Evolutionary conservation across 92 coral and sea anemone species (phyloP), one percentile per base, ranked within the genome.

Genomic region (Pocillopora meandrina): DNA sequence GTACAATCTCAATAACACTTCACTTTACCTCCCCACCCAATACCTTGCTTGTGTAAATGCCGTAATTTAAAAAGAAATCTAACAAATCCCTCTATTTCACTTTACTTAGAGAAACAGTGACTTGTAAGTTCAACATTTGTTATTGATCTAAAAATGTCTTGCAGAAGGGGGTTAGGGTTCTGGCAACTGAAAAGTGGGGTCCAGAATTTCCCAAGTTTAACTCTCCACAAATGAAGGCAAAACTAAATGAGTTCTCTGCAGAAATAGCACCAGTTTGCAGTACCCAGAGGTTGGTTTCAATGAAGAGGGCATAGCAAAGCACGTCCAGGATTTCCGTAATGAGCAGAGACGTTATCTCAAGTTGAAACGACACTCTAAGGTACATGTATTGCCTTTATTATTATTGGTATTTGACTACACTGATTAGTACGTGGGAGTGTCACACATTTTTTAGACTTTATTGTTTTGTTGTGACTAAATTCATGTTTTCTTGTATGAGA

Each of bases 311-410:
- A 91, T 89, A 17, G 80, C 82, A 57, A 85, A 88, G 67, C 95
- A 91, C 49, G 36, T 89, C 14, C 92, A 82, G 61, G 86, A 80
- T 69, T 85, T 75, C 72, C 84, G 90, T 69, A 89, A 82, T 77
- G 88, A 91, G 62, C 95, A 89, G 75, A 34, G 92, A 72, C 66
- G 95, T 19, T 86, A 89, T 65, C 63, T 36, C 72, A 90, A 82
- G 74, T 58, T 56, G 57, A 81, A 81, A 31, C 17, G 52, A 56
- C 20, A 14, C 58, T 81, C 69, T 9, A 69, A 69, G 85, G 85
- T 81, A 81, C 59, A 42, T 78, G 61, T 64, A 21, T 56, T 79
- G 9, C 83, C 64, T 15, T 79, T 79, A 79, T 79, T 61, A 62
- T 14, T 60, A 72, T 76, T 31, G 65, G 16, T 76, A 75, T 75